Evolutionary conservation across 2,888 invertebrate species (phyloP).

Genomic region (Cyrtodaria siliqua): DNA sequence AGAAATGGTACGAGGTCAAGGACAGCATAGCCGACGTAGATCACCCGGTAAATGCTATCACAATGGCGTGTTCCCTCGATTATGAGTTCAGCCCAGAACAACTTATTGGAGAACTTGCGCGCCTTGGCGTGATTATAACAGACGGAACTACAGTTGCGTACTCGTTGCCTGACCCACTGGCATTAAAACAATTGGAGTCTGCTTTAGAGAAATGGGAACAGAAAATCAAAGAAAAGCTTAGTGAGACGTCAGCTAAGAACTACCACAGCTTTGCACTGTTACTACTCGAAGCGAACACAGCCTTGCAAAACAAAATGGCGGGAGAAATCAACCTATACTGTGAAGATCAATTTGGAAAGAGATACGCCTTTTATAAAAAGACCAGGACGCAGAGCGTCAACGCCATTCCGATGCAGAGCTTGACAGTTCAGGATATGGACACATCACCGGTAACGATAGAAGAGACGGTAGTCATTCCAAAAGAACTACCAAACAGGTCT

Average conservation of each 20-base stretch:
- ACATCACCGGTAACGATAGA: background rate
- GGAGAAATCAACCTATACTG: conserved; percentile 24
- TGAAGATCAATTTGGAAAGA: conserved; percentile 10
- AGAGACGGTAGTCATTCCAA: background rate
- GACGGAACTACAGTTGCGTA: background rate
- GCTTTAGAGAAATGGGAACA: conserved; percentile 7
- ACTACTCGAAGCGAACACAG: conserved; percentile 24
- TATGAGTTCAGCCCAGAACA: conserved; percentile 7
- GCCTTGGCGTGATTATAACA: conserved; percentile 1
- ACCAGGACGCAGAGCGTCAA: background rate
- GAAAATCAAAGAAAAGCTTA: conserved; percentile 10
- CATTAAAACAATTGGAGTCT: background rate
- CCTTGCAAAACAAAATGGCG: conserved; percentile 7
- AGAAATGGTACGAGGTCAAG: conserved; percentile 36
- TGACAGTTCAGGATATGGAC: background rate
- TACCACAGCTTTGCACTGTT: conserved; percentile 25
- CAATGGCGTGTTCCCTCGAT: conserved; percentile 12
- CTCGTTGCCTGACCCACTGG: conserved; percentile 7
- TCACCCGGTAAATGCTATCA: conserved; percentile 7
- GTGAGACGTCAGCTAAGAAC: conserved; percentile 2
- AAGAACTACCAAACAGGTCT: background rate
- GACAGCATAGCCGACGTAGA: background rate
- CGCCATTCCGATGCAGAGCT: too few species aligned
- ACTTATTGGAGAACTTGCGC: conserved; percentile 1
- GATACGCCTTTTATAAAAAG: conserved; percentile 18